A percentile compares a stretch with the other conserved stretches of the same genome.
Evolutionary conservation across 2,113 vertebrate species (phyloP).

Genomic region (Pseudopodoces humilis): DNA sequence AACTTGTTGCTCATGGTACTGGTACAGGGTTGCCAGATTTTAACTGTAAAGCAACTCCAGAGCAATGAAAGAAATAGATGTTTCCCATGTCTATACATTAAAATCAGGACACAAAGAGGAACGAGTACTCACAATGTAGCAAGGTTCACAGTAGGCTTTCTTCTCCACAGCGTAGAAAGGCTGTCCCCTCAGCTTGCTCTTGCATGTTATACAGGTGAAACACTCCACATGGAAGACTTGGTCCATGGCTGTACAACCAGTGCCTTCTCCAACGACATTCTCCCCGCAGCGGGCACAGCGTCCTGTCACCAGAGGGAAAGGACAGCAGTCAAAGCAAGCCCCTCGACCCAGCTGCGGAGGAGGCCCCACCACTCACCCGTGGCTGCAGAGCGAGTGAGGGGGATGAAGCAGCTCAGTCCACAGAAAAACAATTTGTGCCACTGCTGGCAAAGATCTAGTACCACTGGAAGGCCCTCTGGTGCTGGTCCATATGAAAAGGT

Average conservation of each 20-base stretch:
- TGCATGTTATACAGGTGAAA: constrained; percentile 92
- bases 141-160: constrained; percentile 96
- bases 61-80: background rate
- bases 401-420: background rate
- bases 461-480: background rate
- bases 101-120: background rate
- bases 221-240: constrained; percentile 97
- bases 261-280: constrained; percentile 95
- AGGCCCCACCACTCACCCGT: fast-evolving
- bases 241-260: constrained; percentile 97
- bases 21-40: background rate
- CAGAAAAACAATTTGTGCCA: background rate
- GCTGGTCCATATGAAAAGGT: background rate
- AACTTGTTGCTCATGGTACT: background rate
- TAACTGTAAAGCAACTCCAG: background rate
- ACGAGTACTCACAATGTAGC: constrained; percentile 89
- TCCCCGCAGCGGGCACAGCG: constrained; percentile 94
- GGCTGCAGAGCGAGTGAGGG: fast-evolving
- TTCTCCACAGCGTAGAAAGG: constrained; percentile 97
- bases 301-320: constrained; percentile 72
- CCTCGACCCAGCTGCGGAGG: background rate
- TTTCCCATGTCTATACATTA: background rate
- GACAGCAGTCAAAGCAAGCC: background rate
- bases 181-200: constrained; percentile 90
- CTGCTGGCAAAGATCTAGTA: background rate